Percentiles rank a stretch among this genome's conserved stretches.
phyloP scores from a whole-genome alignment of 2,797 vertebrate genomes.

The Ctenopoma multispine region DNA sequence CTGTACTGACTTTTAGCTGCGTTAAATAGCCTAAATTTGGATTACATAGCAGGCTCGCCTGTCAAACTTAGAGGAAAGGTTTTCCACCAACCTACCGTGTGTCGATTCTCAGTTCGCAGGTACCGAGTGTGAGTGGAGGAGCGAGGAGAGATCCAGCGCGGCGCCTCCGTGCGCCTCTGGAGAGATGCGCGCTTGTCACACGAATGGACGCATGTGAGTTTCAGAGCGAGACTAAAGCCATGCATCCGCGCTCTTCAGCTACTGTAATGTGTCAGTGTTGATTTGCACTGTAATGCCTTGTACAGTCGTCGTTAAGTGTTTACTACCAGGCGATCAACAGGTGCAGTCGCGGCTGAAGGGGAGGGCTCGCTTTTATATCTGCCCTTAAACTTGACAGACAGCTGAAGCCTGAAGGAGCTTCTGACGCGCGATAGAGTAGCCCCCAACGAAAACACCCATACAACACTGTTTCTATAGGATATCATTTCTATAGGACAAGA shows the following conservation, averaged over 20 bases:
- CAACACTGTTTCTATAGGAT: too few relatives aligned
- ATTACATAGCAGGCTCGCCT: too few relatives aligned
- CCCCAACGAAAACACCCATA: background rate
- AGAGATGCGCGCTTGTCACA: slow-evolving; percentile 24
- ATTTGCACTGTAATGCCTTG: background rate
- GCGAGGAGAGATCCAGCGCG: slow-evolving; percentile 13
- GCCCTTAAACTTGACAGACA: slow-evolving; percentile 42
- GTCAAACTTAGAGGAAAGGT: background rate
- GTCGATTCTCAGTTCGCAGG: slow-evolving; percentile 11
- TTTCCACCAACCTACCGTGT: slow-evolving; percentile 35
- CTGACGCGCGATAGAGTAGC: background rate
- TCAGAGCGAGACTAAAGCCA: background rate
- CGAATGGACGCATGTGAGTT: background rate
- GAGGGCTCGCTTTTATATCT: slow-evolving; percentile 13
- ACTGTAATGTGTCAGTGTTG: background rate
- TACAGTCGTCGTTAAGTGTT: background rate
- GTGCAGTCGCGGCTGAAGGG: background rate
- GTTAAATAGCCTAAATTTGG: background rate
- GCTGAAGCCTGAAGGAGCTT: slow-evolving; percentile 8
- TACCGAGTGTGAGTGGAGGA: background rate
- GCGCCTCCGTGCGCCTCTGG: slow-evolving; percentile 28
- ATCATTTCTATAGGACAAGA: too few relatives aligned
- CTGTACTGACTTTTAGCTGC: background rate
- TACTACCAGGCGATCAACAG: slow-evolving; percentile 20
- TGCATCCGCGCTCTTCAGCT: background rate